Evolutionary conservation across 2,113 vertebrate genomes (phyloP), one percentile per base, ranked within the genome.

Genomic region (Clarias magur): DNA sequence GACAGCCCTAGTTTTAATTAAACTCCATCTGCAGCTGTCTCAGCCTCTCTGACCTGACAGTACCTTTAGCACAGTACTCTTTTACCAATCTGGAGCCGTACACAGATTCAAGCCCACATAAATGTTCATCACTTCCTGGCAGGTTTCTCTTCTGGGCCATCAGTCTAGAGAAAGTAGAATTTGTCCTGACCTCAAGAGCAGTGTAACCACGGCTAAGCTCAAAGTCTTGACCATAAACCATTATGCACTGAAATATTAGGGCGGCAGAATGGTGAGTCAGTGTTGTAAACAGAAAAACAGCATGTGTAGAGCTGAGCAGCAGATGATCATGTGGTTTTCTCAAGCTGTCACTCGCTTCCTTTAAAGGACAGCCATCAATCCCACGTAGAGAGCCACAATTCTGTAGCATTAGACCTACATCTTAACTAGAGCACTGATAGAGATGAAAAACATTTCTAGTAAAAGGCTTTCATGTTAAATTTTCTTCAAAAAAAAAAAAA

Each of bases 261-360:
- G 19, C 79, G 38, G 70, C 16, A 0, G 25, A 4, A 75, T 17
- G 68, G 34, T 75, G 72, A 76, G 27, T 85, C 83, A 85, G 68
- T 27, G 57, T 17, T 62, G 83, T 25, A 60, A 85, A 59, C 70
- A 73, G 54, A 85, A 75, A 54, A 84, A 25, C 68, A 85, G 83
- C 83, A 85, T 73, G 68, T 75, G 56, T 11, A 11, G 68, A 60
- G 56, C 68, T n/a, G 56, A 48, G 70, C 34, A 75, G 83, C 83
- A 75, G 56, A 60, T 72, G 83, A 85, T 60, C 23, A 10, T 16
- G 54, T 38, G 68, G 23, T 73, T 83, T 56, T 62, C 48, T 68
- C 82, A 83, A 56, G 42, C 63, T 68, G 82, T 68, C 16, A 2
- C 25, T n/a, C 5, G 23, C 4, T 78, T 78, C 48, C 75, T 63